These are phyloP conservation scores for Mesoclemmys tuberculata DNA, from an alignment of 2,113 vertebrate genomes.

Conservation along the genomic window DNA sequence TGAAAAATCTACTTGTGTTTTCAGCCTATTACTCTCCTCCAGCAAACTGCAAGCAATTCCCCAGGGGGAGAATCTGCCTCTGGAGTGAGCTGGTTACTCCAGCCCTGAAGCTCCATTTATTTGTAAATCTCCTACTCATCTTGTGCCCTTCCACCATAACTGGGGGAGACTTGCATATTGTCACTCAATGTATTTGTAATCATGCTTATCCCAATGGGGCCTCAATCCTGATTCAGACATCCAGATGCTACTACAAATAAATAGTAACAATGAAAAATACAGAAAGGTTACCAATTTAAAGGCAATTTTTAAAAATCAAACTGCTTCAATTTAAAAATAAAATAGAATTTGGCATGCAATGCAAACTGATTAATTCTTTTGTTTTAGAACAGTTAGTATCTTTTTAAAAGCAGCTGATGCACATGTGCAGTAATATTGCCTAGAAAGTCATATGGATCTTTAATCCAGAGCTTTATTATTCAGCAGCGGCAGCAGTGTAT, in stretches of 20 bases:
- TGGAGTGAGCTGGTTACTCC: slow-evolving; percentile 19
- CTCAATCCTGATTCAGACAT: background rate
- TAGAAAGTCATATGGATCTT: slow-evolving; percentile 42
- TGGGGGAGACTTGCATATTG: slow-evolving; percentile 23
- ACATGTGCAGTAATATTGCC: background rate
- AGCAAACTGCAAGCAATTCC: slow-evolving; percentile 9
- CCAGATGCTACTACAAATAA: slow-evolving; percentile 2
- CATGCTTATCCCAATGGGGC: background rate
- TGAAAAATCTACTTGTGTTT: slow-evolving; percentile 26
- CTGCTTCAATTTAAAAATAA: background rate
- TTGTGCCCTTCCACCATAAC: background rate
- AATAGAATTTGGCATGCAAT: background rate
- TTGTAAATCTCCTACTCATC: background rate
- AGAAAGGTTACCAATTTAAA: background rate
- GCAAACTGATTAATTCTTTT: background rate
- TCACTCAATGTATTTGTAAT: background rate
- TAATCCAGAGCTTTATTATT: slow-evolving; percentile 49
- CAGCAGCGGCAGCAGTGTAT: background rate
- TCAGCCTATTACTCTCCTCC: background rate
- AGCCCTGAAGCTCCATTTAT: too few species aligned
- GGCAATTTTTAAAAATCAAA: background rate
- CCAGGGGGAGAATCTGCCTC: slow-evolving; percentile 50
- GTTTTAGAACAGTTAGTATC: background rate
- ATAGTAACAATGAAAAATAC: background rate
- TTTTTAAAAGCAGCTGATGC: slow-evolving; percentile 29